phyloP scores from a whole-genome alignment of 2,113 vertebrate species.

The Naja naja region DNA sequence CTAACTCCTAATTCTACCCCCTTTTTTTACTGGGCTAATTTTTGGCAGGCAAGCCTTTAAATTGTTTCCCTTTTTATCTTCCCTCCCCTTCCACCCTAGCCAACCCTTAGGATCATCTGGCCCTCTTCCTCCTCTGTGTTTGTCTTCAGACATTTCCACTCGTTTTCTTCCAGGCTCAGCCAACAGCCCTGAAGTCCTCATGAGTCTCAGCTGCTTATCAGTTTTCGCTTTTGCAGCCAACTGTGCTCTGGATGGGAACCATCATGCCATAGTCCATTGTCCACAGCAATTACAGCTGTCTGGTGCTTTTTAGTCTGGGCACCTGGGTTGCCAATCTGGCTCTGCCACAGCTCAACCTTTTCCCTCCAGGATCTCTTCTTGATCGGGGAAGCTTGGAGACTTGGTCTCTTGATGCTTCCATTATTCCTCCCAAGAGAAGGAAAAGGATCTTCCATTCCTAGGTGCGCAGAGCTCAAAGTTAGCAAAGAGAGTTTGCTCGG shows the following conservation, averaged over 20 bases:
- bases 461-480: background rate
- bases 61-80: background rate
- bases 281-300: background rate
- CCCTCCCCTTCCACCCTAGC: background rate
- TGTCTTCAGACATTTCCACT: background rate
- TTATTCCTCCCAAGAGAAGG: background rate
- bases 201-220: background rate
- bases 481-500: background rate
- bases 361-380: background rate
- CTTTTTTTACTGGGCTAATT: background rate
- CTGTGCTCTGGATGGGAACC: background rate
- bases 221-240: background rate
- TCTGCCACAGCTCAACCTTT: background rate
- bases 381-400: background rate
- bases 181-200: background rate
- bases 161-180: background rate
- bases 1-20: background rate
- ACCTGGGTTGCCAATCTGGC: background rate
- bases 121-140: background rate
- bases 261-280: background rate
- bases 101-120: background rate
- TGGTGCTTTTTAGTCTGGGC: background rate
- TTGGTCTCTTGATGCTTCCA: background rate
- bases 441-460: background rate
- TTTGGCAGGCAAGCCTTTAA: background rate